phyloP scores from a whole-genome alignment of 2,797 vertebrate genomes.

The Tachyglossus aculeatus region DNA sequence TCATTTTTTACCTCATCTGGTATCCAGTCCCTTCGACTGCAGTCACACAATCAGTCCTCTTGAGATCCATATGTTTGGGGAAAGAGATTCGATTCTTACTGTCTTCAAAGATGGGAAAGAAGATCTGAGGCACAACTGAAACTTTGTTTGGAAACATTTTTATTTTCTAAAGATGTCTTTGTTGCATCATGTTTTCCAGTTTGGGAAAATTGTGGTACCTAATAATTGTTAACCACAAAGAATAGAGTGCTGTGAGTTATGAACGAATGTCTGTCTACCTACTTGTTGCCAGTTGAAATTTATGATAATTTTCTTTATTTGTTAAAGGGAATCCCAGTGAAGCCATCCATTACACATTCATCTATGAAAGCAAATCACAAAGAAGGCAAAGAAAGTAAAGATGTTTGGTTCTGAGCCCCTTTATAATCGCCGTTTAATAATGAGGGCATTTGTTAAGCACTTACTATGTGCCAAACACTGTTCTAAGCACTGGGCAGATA shows the following conservation, averaged over 20 bases:
- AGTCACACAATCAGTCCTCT: background rate
- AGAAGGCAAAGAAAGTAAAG: too few species aligned
- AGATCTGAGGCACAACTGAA: background rate
- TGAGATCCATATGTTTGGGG: background rate
- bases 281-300: background rate
- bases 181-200: background rate
- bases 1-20: background rate
- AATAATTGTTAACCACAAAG: background rate
- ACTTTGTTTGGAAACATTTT: background rate
- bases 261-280: slow-evolving; percentile 16
- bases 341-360: too few species aligned
- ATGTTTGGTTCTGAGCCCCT: too few species aligned
- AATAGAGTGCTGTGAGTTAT: background rate
- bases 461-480: too few species aligned
- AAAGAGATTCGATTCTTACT: background rate
- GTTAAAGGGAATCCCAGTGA: too few species aligned
- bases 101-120: background rate
- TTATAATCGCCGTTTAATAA: too few species aligned
- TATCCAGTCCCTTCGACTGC: background rate
- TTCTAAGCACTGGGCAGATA: too few species aligned
- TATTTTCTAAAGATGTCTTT: background rate
- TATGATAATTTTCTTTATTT: too few species aligned
- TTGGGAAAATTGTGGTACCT: background rate
- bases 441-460: too few species aligned
- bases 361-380: too few species aligned